A percentile compares a stretch with the other conserved stretches of the same genome.
Evolutionary conservation across 2,888 invertebrate species (phyloP).

Genomic region (Steinernema hermaphroditum): DNA sequence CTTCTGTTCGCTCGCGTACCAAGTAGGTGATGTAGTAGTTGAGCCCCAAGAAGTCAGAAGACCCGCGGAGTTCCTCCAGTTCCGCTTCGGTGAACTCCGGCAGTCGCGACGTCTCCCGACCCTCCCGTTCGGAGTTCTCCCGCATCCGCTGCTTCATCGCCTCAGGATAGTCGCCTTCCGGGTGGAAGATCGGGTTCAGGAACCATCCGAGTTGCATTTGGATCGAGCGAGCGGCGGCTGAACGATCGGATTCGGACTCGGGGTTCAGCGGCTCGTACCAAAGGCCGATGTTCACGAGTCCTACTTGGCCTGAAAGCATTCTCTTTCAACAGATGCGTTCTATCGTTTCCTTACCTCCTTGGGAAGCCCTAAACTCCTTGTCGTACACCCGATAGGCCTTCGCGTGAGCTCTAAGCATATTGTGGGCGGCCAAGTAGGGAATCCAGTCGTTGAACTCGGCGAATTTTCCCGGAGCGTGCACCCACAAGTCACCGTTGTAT

Average conservation of each 20-base stretch:
- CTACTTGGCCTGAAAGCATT: conserved; percentile 22
- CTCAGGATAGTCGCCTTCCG: conserved; percentile 36
- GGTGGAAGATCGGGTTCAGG: conserved; percentile 39
- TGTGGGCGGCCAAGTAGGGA: conserved; percentile 73
- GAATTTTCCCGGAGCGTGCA: conserved; percentile 39
- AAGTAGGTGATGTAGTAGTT: conserved; percentile 72
- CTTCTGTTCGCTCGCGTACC: neutral
- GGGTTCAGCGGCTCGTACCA: conserved; percentile 11
- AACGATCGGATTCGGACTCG: conserved; percentile 10
- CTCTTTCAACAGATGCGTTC: neutral
- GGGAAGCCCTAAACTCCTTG: conserved; percentile 71
- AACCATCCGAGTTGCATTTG: conserved; percentile 42
- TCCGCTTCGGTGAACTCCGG: conserved; percentile 66
- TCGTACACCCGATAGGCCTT: conserved; percentile 69
- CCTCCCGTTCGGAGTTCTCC: conserved; percentile 54
- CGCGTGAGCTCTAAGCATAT: conserved; percentile 74
- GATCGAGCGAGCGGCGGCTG: conserved; percentile 24
- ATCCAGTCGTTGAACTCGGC: conserved; percentile 32
- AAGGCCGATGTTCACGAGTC: conserved; percentile 33
- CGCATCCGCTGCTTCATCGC: conserved; percentile 32
- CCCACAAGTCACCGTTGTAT: conserved; percentile 31
- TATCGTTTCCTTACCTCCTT: conserved; percentile 42
- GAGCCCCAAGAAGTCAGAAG: conserved; percentile 77
- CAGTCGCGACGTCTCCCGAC: conserved; percentile 55
- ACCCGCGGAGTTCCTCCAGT: conserved; percentile 67